A percentile compares a stretch with the other conserved stretches of the same genome.
phyloP scores from a whole-genome alignment of 2,113 vertebrate genomes.

The Monopterus albus region DNA sequence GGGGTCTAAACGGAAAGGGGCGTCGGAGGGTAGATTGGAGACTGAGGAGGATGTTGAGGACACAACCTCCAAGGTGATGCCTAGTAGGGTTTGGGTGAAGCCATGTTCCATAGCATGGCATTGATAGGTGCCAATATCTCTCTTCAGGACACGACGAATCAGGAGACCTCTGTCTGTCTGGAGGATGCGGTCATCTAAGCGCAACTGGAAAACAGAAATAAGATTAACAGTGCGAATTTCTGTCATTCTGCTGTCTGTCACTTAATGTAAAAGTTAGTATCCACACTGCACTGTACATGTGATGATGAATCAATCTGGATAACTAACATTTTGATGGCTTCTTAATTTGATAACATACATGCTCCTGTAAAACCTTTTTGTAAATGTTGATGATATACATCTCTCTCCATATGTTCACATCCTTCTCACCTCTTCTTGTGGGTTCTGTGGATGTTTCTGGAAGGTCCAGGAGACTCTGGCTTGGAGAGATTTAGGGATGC shows the following conservation, averaged over 20 bases:
- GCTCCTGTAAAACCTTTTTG: not conserved
- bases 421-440: constrained; percentile 84
- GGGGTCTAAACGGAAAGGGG: constrained; percentile 66
- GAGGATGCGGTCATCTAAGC: constrained; percentile 85
- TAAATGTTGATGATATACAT: not conserved
- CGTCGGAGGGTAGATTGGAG: constrained; percentile 61
- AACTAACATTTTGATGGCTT: too few species aligned
- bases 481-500: constrained; percentile 94
- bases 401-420: not conserved
- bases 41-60: constrained; percentile 72
- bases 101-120: constrained; percentile 92
- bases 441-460: constrained; percentile 83
- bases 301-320: too few species aligned
- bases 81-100: constrained; percentile 91
- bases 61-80: constrained; percentile 89
- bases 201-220: constrained; percentile 79
- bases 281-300: too few species aligned
- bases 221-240: not conserved
- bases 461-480: constrained; percentile 91
- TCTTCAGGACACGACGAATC: constrained; percentile 85
- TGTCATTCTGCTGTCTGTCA: too few species aligned
- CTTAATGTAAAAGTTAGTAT: too few species aligned
- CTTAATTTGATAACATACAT: too few species aligned
- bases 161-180: constrained; percentile 87
- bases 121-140: constrained; percentile 87